Percentiles rank a stretch among this genome's conserved stretches.
Conservation (phyloP, 2,113 vertebrate genomes). For the Calidris pugnax region DNA sequence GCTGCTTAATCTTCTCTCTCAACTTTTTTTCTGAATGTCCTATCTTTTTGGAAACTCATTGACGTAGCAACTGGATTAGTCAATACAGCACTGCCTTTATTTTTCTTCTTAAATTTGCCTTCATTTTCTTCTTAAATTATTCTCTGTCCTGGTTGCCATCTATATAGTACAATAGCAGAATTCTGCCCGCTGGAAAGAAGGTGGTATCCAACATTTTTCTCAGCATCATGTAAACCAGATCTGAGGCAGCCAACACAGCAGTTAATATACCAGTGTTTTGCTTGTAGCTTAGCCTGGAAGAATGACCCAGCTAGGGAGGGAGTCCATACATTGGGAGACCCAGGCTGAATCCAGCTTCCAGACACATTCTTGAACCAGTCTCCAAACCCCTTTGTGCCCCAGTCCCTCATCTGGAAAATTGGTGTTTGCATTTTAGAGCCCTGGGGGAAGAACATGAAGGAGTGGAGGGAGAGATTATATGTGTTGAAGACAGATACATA, state of each 20-base stretch:
- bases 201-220: not conserved
- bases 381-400: not conserved
- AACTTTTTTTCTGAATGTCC: not conserved
- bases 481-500: not conserved
- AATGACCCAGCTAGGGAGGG: not conserved
- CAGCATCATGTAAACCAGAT: not conserved
- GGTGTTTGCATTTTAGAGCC: constrained; percentile 8
- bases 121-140: not conserved
- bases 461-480: not conserved
- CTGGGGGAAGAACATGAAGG: not conserved
- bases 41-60: not conserved
- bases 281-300: constrained; percentile 18
- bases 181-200: not conserved
- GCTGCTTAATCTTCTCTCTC: not conserved
- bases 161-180: not conserved
- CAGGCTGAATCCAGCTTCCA: not conserved
- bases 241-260: not conserved
- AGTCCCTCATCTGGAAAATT: constrained; percentile 30
- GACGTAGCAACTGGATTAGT: not conserved
- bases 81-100: not conserved
- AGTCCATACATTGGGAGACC: not conserved
- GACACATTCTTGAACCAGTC: constrained; percentile 35
- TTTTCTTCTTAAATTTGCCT: not conserved
- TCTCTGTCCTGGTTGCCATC: not conserved
- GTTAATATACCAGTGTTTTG: constrained; percentile 16